Conservation (phyloP, 2,888 invertebrate species). For the Erebia aethiops region DNA sequence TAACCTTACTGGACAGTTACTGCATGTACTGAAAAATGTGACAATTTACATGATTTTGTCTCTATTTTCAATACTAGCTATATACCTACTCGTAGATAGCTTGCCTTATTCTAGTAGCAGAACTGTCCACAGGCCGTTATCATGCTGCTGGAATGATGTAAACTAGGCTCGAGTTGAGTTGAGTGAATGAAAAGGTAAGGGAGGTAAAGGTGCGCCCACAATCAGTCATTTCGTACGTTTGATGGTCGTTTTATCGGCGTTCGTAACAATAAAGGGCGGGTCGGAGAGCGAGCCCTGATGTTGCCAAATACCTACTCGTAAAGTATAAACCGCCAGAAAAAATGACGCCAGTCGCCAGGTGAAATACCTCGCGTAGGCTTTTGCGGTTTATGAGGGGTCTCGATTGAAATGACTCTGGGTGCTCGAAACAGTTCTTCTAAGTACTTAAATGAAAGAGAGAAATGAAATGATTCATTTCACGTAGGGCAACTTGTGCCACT, state of each 20-base stretch:
- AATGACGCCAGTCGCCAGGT: background rate
- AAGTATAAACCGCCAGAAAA: background rate
- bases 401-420: background rate
- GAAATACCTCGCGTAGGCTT: background rate
- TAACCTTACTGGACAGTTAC: no score
- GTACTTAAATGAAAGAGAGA: no score
- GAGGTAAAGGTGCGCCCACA: slow-evolving; percentile 9
- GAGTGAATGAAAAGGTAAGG: background rate
- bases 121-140: background rate
- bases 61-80: no score
- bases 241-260: slow-evolving; percentile 15
- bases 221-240: background rate
- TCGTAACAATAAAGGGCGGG: slow-evolving; percentile 1
- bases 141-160: background rate
- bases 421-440: background rate
- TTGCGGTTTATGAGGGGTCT: background rate
- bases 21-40: no score
- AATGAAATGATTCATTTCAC: no score
- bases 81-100: no score
- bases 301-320: background rate
- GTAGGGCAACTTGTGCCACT: no score
- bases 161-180: background rate
- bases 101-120: no score
- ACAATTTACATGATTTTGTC: no score
- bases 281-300: background rate